Conservation (phyloP, 2,888 invertebrate species). For the Podotricha telesiphe region DNA sequence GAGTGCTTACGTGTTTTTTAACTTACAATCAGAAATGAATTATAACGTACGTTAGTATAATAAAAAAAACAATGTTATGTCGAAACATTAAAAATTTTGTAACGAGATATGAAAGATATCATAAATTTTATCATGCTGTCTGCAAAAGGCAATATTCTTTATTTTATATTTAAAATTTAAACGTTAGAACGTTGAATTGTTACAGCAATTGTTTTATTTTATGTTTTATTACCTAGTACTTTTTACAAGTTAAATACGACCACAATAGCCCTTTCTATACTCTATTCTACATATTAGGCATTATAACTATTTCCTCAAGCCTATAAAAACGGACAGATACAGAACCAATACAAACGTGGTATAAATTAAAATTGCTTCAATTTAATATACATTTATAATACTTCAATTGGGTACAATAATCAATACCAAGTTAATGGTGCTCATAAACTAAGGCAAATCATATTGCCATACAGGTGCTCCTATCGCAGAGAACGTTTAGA, state of each 20-base stretch:
- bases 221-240: no score
- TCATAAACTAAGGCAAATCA: constrained; percentile 25
- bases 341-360: not conserved
- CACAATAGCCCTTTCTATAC: no score
- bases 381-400: constrained; percentile 8
- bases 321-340: not conserved
- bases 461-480: constrained; percentile 19
- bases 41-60: not conserved
- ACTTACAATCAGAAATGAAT: not conserved
- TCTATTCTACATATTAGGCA: not conserved
- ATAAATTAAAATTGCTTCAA: constrained; percentile 13
- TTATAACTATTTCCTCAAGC: not conserved
- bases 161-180: not conserved
- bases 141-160: constrained; percentile 12
- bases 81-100: not conserved
- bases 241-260: no score
- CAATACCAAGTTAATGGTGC: constrained; percentile 18
- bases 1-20: not conserved
- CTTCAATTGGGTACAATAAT: constrained; percentile 15
- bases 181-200: not conserved
- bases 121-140: constrained; percentile 13
- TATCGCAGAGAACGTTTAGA: constrained; percentile 62
- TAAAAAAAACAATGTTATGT: constrained; percentile 5
- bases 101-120: constrained; percentile 3
- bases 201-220: constrained; percentile 4